Evolutionary conservation across 2,888 invertebrate species (phyloP).

Genomic region (Acleris cristana): DNA sequence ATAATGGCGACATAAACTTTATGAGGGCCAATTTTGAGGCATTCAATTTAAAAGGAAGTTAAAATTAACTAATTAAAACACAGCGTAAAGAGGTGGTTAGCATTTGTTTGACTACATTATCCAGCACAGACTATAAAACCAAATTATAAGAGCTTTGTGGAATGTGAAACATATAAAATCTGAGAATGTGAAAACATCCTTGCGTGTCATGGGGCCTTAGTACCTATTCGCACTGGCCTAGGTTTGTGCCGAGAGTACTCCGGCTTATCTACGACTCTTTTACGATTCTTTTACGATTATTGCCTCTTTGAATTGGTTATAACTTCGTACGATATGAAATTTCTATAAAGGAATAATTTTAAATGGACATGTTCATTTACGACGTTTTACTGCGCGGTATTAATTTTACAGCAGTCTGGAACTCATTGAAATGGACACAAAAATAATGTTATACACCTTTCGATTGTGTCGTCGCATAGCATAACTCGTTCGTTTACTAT

Average conservation of each 20-base stretch:
- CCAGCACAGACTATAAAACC: neutral
- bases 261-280: constrained; percentile 73
- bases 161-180: too few species aligned
- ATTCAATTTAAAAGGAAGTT: constrained; percentile 8
- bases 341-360: constrained; percentile 76
- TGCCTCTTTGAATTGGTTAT: constrained; percentile 78
- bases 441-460: neutral
- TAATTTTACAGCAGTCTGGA: constrained; percentile 57
- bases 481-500: neutral
- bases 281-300: constrained; percentile 81
- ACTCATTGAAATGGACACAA: constrained; percentile 19
- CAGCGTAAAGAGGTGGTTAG: neutral
- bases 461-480: neutral
- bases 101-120: neutral
- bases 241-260: constrained; percentile 64
- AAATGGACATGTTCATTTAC: constrained; percentile 78
- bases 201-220: too few species aligned
- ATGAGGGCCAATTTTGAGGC: constrained; percentile 16
- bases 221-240: constrained; percentile 40
- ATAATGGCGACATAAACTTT: constrained; percentile 28
- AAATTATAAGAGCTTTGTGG: neutral
- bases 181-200: too few species aligned
- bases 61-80: neutral
- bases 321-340: constrained; percentile 78
- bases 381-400: constrained; percentile 62